Conservation (phyloP, 2,888 invertebrate genomes). For the Lasioglossum leucozonium region DNA sequence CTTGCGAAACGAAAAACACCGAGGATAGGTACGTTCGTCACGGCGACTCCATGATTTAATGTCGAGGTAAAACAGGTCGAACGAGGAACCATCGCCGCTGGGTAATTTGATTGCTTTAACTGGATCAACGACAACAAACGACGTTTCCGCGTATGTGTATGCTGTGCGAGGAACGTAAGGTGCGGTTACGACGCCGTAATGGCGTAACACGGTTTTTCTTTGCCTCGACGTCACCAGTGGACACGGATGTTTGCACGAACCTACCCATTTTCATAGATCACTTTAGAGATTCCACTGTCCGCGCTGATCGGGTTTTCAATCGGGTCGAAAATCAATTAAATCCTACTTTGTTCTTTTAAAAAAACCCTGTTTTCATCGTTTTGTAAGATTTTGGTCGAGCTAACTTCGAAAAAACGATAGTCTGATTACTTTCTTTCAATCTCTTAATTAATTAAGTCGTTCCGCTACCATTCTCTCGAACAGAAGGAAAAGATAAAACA, state of each 20-base stretch:
- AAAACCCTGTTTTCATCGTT: background rate
- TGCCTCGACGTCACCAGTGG: background rate
- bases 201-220: slow-evolving; percentile 17
- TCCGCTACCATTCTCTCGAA: too few species aligned
- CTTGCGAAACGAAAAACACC: background rate
- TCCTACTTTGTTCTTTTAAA: background rate
- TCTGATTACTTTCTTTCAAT: too few species aligned
- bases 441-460: too few species aligned
- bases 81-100: slow-evolving; percentile 34
- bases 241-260: background rate
- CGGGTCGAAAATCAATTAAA: background rate
- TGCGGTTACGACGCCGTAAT: slow-evolving; percentile 12
- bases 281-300: background rate
- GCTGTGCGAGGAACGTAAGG: slow-evolving; percentile 12
- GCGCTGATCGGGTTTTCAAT: background rate
- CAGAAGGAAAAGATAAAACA: background rate
- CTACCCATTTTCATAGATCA: background rate
- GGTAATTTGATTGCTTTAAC: slow-evolving; percentile 76
- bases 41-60: slow-evolving; percentile 52
- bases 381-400: background rate
- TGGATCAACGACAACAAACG: slow-evolving; percentile 60
- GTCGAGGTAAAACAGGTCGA: slow-evolving; percentile 36
- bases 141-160: slow-evolving; percentile 20
- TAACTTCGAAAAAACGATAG: too few species aligned
- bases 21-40: slow-evolving; percentile 32